Base-by-base conservation (phyloP, 2,113 vertebrate species). In the Aphyosemion australe region DNA sequence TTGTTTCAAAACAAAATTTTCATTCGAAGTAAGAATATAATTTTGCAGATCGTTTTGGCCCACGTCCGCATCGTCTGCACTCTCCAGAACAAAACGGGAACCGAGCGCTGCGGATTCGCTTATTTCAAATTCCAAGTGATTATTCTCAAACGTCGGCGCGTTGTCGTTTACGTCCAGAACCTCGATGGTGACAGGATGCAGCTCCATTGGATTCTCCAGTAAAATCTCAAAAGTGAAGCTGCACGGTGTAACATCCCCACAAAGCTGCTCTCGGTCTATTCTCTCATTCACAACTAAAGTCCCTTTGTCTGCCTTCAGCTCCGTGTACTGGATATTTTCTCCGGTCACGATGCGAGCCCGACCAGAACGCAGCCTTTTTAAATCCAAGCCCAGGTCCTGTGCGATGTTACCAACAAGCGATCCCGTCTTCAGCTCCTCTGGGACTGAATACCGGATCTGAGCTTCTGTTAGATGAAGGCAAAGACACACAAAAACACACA, bases 61-160 rank as follows among this genome's bases (percentile, higher is more conserved):
- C 5, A 93, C 89, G 70, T 95, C 92, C 5, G 83, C 65, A 69
- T 94, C 93, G 3, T 82, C 76, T 8, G 92, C 94, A 4, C 88
- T 83, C 0, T 79, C 84, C 5, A 92, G 18, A 34, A 52, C 49
- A 74, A 91, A 90, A 61, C 79, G 86, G 2, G 87, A 85, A 14
- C 80, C 85, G 0, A 79, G 49, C 1, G 18, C 53, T 26, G 79
- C 75, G 0, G 82, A 89, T 65, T 90, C 88, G 43, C 87, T 87
- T 18, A 91, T 90, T 61, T 90, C 84, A 53, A 90, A 87, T 57
- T 74, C 65, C 6, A 89, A 47, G 16, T 78, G 41, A 2, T 43
- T 75, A 19, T 74, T 90, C 20, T 78, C 62, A 43, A 91, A 91
- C 26, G 56, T 60, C 6, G 86, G 88, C 54, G 78, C 57, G 26